Evolutionary conservation across 2,113 vertebrate genomes (phyloP).

Genomic region (Sebastes schlegelii): DNA sequence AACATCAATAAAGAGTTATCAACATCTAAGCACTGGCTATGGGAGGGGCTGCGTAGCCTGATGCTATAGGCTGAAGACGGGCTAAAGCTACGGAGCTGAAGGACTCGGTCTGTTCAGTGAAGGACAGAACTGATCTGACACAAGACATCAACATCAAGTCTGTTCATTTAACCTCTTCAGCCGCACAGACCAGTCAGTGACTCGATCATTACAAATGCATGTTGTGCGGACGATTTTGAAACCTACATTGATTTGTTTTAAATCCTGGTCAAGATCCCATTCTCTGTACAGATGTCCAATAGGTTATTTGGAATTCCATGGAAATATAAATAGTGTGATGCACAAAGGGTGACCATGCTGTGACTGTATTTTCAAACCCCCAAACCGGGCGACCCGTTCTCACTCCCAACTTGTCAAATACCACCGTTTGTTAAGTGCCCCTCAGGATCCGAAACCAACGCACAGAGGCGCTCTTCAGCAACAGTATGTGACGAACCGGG

Average conservation of each 20-base stretch:
- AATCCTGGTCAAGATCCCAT: background rate
- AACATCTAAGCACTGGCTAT: slow-evolving; percentile 27
- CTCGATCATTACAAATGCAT: background rate
- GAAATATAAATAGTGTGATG: background rate
- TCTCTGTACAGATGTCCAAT: background rate
- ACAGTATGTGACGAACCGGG: too few relatives aligned
- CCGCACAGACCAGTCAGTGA: background rate
- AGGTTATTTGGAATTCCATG: background rate
- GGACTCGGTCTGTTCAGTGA: too few relatives aligned
- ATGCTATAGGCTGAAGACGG: background rate
- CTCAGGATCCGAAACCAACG: too few relatives aligned
- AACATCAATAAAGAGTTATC: slow-evolving; percentile 72
- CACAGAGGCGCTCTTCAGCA: too few relatives aligned
- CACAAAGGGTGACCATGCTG: background rate
- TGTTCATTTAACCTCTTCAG: background rate
- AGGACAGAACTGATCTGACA: background rate
- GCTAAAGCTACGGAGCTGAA: background rate
- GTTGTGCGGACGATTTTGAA: background rate
- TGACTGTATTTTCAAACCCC: too few relatives aligned
- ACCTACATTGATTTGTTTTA: background rate
- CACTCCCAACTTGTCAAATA: too few relatives aligned
- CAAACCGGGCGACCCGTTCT: too few relatives aligned
- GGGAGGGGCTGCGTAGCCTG: slow-evolving; percentile 26
- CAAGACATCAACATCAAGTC: background rate
- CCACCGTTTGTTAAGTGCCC: too few relatives aligned